Evolutionary conservation across 2,113 vertebrate genomes (phyloP), one percentile per base, ranked within the genome.

Genomic region (Rhinolophus sinicus): DNA sequence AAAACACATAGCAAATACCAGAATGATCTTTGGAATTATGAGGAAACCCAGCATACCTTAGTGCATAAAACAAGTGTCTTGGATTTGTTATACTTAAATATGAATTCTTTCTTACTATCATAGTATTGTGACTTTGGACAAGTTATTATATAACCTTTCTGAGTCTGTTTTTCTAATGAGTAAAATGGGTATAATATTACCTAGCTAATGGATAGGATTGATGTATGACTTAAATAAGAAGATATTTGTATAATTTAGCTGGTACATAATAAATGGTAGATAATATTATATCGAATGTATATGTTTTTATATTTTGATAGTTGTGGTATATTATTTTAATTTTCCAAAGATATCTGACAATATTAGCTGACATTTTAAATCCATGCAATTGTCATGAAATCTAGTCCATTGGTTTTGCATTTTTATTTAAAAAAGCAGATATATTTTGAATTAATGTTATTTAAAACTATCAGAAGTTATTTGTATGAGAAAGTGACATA

Each of bases 391-490:
- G 13, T 92, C 33, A 65, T 76, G 52, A 93, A 81, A 76, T 86
- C 35, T 13, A 62, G n/a, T 78, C 16, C 67, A 0, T 89, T 93
- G 80, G n/a, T 91, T 84, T 88, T 73, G 16, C 0, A 19, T 75
- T 89, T 95, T 80, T 60, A 84, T 85, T 92, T 94, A 81, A 92
- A 75, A 73, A 85, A 78, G 44, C 30, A 90, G 33, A 16, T 78
- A 13, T 38, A 76, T 92, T 92, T 84, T 89, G 28, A 21, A 70
- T 90, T 87, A 64, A 62, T 80, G 9, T 80, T 80, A 80, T 40
- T 80, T 76, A 35, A 72, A 44, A 56, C 28, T 44, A 56, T 88
- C 84, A 84, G 21, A 64, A 69, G 18, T 69, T 92, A 76, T 47
- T 90, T 81, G 21, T 69, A 69, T 82, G 92, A 92, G 84, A 83